These are phyloP conservation scores for Silvanus unidentatus DNA, from an alignment of 2,888 invertebrate genomes.

Conservation along the genomic window DNA sequence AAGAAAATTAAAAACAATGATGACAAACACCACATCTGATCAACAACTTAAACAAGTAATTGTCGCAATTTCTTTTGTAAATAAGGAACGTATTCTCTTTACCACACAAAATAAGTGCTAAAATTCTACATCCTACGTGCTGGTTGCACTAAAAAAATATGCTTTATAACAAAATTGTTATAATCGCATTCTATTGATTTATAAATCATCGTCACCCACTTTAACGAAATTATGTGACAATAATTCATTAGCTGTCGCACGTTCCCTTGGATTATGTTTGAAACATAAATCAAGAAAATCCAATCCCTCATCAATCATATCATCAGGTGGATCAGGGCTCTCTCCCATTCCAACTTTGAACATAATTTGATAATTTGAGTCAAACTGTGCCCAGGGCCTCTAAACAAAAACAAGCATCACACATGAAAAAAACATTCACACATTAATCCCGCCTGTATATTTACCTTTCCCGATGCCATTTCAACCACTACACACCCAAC, in stretches of 20 bases:
- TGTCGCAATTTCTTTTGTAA: no score
- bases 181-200: no score
- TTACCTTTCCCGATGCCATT: conserved; percentile 90
- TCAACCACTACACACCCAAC: conserved; percentile 92
- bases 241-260: conserved; percentile 67
- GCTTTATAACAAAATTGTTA: no score
- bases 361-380: conserved; percentile 93
- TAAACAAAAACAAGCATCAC: conserved; percentile 40
- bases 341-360: conserved; percentile 93
- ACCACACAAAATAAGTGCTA: no score
- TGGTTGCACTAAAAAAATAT: no score
- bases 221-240: conserved; percentile 72
- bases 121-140: no score
- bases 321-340: conserved; percentile 67
- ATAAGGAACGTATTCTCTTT: no score
- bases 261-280: conserved; percentile 69
- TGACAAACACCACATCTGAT: no score
- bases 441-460: no score
- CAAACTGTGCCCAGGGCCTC: conserved; percentile 89
- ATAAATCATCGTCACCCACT: conserved; percentile 42
- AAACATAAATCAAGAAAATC: conserved; percentile 75
- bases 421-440: conserved; percentile 13
- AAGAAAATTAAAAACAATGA: no score
- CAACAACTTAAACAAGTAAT: no score
- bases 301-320: conserved; percentile 74